phyloP scores from a whole-genome alignment of 1,140 invertebrate genomes.

The Cotesia vestalis region DNA sequence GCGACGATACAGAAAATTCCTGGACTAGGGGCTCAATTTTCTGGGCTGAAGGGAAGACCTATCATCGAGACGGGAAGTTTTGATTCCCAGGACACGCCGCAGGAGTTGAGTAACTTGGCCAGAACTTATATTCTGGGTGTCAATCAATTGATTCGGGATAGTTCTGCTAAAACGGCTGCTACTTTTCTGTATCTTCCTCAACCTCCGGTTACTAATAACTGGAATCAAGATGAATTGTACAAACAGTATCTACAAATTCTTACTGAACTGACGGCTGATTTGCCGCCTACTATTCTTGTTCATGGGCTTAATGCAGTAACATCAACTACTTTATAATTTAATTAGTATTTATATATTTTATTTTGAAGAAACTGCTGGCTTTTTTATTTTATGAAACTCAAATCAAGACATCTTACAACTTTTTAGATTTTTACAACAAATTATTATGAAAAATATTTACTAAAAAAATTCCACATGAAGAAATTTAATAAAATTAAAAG shows the following conservation, averaged over 20 bases:
- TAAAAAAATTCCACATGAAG: too few relatives aligned
- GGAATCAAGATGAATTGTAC: constrained; percentile 68
- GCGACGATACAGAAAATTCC: constrained; percentile 71
- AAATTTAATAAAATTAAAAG: too few relatives aligned
- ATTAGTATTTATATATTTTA: neutral
- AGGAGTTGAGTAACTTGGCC: constrained; percentile 58
- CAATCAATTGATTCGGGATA: constrained; percentile 79
- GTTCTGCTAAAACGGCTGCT: constrained; percentile 79
- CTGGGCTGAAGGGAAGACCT: constrained; percentile 50
- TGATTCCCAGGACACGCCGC: constrained; percentile 49
- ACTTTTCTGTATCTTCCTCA: constrained; percentile 86
- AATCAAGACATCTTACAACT: too few relatives aligned
- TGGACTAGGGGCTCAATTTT: constrained; percentile 54
- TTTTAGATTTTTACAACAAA: too few relatives aligned
- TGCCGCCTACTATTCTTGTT: constrained; percentile 92
- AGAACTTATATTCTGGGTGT: constrained; percentile 69
- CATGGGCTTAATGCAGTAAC: constrained; percentile 95
- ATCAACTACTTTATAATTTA: constrained; percentile 87
- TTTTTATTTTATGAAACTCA: too few relatives aligned
- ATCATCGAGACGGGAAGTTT: constrained; percentile 51
- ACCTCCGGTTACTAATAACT: constrained; percentile 70
- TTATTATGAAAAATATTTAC: too few relatives aligned
- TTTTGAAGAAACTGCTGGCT: too few relatives aligned
- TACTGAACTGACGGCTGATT: constrained; percentile 81
- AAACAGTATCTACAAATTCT: constrained; percentile 76